These are phyloP conservation scores for Eptesicus fuscus DNA, from an alignment of 2,113 vertebrate genomes.

Conservation along the genomic window DNA sequence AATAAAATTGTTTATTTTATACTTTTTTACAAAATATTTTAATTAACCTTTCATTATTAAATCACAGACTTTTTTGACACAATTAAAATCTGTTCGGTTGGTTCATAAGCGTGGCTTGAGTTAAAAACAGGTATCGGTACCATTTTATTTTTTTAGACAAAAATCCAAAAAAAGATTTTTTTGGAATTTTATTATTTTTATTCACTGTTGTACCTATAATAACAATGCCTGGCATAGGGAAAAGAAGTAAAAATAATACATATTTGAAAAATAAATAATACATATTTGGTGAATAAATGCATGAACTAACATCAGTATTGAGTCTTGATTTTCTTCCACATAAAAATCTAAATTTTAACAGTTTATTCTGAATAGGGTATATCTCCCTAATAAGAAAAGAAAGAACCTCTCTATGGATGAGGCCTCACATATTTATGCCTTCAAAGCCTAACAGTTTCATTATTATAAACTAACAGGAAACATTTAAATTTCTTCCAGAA, in stretches of 20 bases:
- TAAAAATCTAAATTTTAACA: background rate
- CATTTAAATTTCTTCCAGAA: conserved; percentile 6
- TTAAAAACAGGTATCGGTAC: background rate
- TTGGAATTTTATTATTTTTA: background rate
- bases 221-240: background rate
- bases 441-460: background rate
- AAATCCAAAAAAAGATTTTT: background rate
- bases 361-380: conserved; percentile 10
- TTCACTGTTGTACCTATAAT: background rate
- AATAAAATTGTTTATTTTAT: conserved; percentile 74
- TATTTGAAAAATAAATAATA: background rate
- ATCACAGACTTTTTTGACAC: conserved; percentile 18
- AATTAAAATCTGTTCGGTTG: conserved; percentile 29
- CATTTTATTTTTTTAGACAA: background rate
- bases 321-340: background rate
- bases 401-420: background rate
- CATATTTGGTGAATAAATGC: background rate
- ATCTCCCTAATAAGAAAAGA: background rate
- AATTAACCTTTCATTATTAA: conserved; percentile 39
- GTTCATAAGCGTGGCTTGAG: background rate
- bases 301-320: background rate
- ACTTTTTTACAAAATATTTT: conserved; percentile 51
- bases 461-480: background rate
- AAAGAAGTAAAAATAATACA: background rate
- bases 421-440: background rate